phyloP scores from a whole-genome alignment of 2,113 vertebrate genomes.

The Sceloporus tristichus region DNA sequence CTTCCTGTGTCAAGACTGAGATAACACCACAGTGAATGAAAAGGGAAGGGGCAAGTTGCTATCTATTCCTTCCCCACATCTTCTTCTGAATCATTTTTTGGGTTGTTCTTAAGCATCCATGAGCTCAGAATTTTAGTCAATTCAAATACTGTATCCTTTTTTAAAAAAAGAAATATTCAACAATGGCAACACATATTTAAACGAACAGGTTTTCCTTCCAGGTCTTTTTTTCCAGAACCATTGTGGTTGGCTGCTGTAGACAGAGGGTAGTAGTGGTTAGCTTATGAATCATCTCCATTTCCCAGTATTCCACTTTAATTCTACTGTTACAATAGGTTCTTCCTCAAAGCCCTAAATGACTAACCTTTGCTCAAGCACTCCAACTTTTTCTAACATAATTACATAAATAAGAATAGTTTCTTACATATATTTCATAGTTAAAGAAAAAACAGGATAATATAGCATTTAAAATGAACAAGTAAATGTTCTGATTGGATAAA shows the following conservation, averaged over 20 bases:
- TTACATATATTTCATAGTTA: neutral
- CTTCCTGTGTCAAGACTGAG: neutral
- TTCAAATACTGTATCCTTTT: neutral
- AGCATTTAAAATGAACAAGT: neutral
- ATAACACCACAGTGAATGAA: neutral
- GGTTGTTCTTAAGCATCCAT: neutral
- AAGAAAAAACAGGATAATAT: neutral
- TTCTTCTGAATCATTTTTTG: constrained; percentile 4
- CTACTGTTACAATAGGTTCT: neutral
- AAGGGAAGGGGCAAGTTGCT: neutral
- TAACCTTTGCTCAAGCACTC: neutral
- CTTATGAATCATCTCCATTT: neutral
- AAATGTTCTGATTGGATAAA: neutral
- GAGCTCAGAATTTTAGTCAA: neutral
- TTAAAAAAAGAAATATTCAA: neutral
- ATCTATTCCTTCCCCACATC: neutral
- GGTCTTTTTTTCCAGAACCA: neutral
- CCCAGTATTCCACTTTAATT: neutral
- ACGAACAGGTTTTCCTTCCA: neutral
- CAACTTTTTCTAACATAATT: neutral
- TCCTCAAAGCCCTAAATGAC: neutral
- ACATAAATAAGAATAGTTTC: neutral
- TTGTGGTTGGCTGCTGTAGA: neutral
- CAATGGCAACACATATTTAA: neutral
- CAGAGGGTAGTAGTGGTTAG: neutral